A percentile compares a stretch with the other conserved stretches of the same genome.
Conservation (phyloP, 2,888 invertebrate genomes). For the Sussaba pulchella region DNA sequence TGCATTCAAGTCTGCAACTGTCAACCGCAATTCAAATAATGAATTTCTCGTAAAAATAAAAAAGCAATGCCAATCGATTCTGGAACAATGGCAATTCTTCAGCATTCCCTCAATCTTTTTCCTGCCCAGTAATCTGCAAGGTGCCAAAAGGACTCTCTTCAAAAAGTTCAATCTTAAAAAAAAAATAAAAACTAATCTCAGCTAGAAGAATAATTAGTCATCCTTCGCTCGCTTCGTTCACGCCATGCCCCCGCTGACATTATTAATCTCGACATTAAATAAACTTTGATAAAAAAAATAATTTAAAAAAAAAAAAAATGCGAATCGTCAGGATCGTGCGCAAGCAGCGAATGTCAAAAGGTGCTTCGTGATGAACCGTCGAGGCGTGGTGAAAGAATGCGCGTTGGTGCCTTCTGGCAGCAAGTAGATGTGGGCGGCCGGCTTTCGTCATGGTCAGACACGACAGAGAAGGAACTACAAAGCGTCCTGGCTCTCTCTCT, state of each 20-base stretch:
- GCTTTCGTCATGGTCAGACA: slow-evolving; percentile 39
- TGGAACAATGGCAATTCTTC: too few species aligned
- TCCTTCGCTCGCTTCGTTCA: background rate
- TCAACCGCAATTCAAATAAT: too few species aligned
- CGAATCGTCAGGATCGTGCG: background rate
- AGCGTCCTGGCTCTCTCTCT: background rate
- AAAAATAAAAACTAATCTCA: too few species aligned
- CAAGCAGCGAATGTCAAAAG: slow-evolving; percentile 1
- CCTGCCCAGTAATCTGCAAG: too few species aligned
- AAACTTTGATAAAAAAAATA: slow-evolving; percentile 21
- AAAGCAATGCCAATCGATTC: too few species aligned
- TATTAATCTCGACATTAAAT: background rate
- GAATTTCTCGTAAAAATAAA: too few species aligned
- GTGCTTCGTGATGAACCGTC: slow-evolving; percentile 14
- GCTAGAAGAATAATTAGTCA: background rate
- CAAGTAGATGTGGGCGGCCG: slow-evolving; percentile 42
- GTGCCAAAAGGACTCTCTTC: too few species aligned
- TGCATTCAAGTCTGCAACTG: too few species aligned
- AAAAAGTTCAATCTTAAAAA: too few species aligned
- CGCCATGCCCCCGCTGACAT: background rate
- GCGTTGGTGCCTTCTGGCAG: slow-evolving; percentile 26
- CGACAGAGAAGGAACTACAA: background rate
- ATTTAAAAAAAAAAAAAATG: too few species aligned
- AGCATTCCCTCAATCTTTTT: too few species aligned
- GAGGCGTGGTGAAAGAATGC: background rate